A percentile compares a stretch with the other conserved stretches of the same genome.
phyloP scores from a whole-genome alignment of 35 echinoderm and acorn worm species.

The Chiridota heheva region DNA sequence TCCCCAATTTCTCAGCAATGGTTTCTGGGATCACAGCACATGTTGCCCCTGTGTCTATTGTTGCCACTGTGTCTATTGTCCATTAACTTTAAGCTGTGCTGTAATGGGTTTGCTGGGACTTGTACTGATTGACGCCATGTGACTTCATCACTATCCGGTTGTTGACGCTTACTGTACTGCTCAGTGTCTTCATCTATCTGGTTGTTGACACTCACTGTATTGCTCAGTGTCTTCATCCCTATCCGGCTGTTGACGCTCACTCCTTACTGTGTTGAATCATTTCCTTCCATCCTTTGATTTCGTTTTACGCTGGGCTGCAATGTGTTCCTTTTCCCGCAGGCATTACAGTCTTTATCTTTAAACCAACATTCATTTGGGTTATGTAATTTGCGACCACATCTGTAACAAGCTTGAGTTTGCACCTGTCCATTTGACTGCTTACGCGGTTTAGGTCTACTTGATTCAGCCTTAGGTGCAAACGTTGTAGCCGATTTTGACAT shows the following conservation, averaged over 20 bases:
- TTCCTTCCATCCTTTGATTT: neutral
- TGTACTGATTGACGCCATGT: neutral
- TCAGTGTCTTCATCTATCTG: neutral
- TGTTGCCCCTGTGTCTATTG: slow-evolving; percentile 24
- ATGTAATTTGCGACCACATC: slow-evolving; percentile 1
- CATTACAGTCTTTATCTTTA: slow-evolving; percentile 15
- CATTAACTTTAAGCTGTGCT: too few species aligned
- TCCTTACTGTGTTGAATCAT: too few species aligned
- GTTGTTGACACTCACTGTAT: neutral
- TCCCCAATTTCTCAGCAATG: slow-evolving; percentile 20
- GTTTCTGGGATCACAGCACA: slow-evolving; percentile 17
- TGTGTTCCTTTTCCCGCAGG: slow-evolving; percentile 14
- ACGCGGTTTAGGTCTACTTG: too few species aligned
- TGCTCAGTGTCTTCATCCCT: neutral
- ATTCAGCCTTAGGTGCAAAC: too few species aligned
- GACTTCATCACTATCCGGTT: neutral
- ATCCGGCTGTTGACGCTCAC: neutral
- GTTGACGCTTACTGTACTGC: neutral
- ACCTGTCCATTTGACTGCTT: too few species aligned
- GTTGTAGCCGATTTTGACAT: too few species aligned
- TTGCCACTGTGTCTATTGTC: neutral
- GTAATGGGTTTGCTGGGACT: neutral
- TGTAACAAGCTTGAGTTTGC: too few species aligned
- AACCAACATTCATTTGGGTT: slow-evolving; percentile 8
- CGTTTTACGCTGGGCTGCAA: neutral